phyloP scores from a whole-genome alignment of 2,797 vertebrate species.

The Melanotaenia boesemani region DNA sequence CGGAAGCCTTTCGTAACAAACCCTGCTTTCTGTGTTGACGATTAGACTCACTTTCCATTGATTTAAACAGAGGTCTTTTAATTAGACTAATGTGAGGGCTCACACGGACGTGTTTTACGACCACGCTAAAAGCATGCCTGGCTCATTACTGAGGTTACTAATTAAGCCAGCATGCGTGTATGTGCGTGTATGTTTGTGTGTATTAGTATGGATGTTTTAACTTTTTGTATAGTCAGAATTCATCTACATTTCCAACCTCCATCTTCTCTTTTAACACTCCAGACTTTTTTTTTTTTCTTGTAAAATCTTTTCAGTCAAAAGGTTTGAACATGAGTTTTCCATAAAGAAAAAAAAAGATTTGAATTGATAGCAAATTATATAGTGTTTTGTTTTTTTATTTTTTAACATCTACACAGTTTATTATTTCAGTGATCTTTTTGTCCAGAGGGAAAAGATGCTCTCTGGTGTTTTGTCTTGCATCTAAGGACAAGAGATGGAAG shows the following conservation, averaged over 20 bases:
- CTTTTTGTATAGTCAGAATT: background rate
- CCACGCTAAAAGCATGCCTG: slow-evolving; percentile 62
- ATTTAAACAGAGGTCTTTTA: slow-evolving; percentile 63
- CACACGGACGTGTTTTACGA: slow-evolving; percentile 66
- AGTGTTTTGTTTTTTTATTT: background rate
- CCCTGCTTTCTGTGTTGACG: slow-evolving; percentile 29
- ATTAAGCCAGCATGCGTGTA: slow-evolving; percentile 46
- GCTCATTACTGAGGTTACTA: slow-evolving; percentile 66
- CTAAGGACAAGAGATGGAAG: background rate
- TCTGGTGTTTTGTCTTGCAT: background rate
- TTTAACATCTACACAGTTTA: background rate
- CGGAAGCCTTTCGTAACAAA: slow-evolving; percentile 32
- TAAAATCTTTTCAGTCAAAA: no score
- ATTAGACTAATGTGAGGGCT: slow-evolving; percentile 66
- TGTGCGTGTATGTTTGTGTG: background rate
- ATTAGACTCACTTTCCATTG: slow-evolving; percentile 57
- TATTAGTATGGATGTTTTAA: background rate
- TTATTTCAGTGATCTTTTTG: background rate
- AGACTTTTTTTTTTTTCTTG: no score
- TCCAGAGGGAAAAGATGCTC: background rate
- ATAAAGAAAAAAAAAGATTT: no score
- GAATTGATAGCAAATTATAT: background rate
- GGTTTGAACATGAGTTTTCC: no score
- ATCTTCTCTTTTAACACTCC: no score
- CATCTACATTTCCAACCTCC: background rate